phyloP scores from a whole-genome alignment of 1,140 invertebrate species.

The Bombus soroeensis region DNA sequence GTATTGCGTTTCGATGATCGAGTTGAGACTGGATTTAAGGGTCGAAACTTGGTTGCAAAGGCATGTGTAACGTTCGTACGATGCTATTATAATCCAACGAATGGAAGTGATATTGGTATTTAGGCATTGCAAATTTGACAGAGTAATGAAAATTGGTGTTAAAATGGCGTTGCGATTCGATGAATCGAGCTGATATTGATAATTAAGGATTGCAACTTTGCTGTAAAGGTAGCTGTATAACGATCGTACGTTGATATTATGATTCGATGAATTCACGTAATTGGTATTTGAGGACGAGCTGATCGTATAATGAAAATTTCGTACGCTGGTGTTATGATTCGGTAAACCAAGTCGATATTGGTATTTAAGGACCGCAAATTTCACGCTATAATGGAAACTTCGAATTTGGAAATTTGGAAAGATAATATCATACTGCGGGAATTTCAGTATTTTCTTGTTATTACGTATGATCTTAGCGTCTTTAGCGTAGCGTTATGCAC shows the following conservation, averaged over 20 bases:
- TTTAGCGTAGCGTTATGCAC: no score
- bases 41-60: not conserved
- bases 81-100: not conserved
- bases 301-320: not conserved
- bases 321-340: not conserved
- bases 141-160: not conserved
- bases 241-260: no score
- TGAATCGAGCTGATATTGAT: not conserved
- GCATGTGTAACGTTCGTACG: not conserved
- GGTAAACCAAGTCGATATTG: not conserved
- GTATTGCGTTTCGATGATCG: not conserved
- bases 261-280: not conserved
- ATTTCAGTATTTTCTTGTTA: not conserved
- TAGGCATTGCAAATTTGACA: not conserved
- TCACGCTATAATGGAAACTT: not conserved
- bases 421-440: no score
- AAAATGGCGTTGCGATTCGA: not conserved
- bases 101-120: not conserved
- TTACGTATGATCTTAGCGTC: not conserved
- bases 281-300: not conserved
- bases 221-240: not conserved
- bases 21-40: not conserved
- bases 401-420: not conserved
- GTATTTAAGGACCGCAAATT: not conserved
- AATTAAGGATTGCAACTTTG: not conserved